Percentiles rank a stretch among this genome's conserved stretches.
These are phyloP conservation scores for Candidula unifasciata DNA, from an alignment of 2,888 invertebrate species.

Conservation along the genomic window DNA sequence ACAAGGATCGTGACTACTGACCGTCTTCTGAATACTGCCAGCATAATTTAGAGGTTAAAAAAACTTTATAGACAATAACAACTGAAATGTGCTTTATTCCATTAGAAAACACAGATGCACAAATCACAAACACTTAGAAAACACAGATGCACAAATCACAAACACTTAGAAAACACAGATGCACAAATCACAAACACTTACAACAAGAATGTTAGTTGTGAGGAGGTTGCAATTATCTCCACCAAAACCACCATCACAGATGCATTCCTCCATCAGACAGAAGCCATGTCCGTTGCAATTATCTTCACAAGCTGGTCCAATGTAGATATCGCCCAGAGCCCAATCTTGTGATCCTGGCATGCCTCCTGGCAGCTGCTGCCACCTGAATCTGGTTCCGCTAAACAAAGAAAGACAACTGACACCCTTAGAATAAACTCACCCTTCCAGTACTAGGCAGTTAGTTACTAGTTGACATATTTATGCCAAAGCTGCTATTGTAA, in stretches of 20 bases:
- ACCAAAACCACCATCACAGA: constrained; percentile 70
- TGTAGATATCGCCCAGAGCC: constrained; percentile 77
- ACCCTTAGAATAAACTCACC: background rate
- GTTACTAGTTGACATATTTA: background rate
- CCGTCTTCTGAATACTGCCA: too few species aligned
- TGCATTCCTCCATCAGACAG: constrained; percentile 70
- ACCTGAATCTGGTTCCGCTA: constrained; percentile 76
- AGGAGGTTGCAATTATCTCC: constrained; percentile 62
- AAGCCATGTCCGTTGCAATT: constrained; percentile 77
- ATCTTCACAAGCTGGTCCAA: constrained; percentile 75
- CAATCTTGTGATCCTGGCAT: constrained; percentile 63
- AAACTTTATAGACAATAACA: too few species aligned
- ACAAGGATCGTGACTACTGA: too few species aligned
- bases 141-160: too few species aligned
- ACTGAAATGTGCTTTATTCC: too few species aligned
- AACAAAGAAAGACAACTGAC: background rate
- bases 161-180: too few species aligned
- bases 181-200: background rate
- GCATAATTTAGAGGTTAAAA: too few species aligned
- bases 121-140: too few species aligned
- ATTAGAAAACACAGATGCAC: too few species aligned
- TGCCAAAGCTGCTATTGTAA: background rate
- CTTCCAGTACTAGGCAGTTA: background rate
- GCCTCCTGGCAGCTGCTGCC: constrained; percentile 70
- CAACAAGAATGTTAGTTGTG: background rate